These are phyloP conservation scores for Drosophila mulleri DNA, from an alignment of 2,888 invertebrate species.

Conservation along the genomic window DNA sequence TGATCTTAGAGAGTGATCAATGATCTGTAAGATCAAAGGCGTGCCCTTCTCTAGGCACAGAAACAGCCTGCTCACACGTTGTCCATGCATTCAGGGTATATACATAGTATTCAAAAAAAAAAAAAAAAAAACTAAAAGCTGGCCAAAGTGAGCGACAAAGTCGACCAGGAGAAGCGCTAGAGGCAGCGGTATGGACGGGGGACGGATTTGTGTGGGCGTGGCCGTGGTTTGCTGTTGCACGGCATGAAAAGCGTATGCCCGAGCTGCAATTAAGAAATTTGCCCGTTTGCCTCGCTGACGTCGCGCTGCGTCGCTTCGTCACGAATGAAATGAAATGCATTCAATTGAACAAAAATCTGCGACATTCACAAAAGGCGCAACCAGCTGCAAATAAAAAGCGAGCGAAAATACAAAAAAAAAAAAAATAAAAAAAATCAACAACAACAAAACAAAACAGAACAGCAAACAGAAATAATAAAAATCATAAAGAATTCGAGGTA, in stretches of 20 bases:
- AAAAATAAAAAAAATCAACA: no score
- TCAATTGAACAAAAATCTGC: slow-evolving; percentile 68
- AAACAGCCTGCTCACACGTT: background rate
- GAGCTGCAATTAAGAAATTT: slow-evolving; percentile 42
- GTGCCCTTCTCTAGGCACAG: background rate
- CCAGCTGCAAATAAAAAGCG: slow-evolving; percentile 17
- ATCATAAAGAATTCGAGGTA: slow-evolving; percentile 15
- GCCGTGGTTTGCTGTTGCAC: background rate
- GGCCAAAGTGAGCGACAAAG: background rate
- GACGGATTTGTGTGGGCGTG: slow-evolving; percentile 2
- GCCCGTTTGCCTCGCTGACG: slow-evolving; percentile 38
- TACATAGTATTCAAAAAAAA: background rate
- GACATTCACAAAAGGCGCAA: slow-evolving; percentile 39
- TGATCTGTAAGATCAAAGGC: no score
- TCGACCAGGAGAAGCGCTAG: background rate
- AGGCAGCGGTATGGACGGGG: background rate
- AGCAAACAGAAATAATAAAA: slow-evolving; percentile 1
- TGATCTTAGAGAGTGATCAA: background rate
- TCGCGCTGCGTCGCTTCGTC: slow-evolving; percentile 35
- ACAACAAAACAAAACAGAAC: no score
- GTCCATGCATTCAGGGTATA: slow-evolving; percentile 5
- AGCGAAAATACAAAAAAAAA: no score
- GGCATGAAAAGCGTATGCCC: slow-evolving; percentile 55
- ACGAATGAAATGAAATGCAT: slow-evolving; percentile 76
- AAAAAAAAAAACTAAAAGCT: background rate